Base-by-base conservation (phyloP, 2,797 vertebrate species). In the Acanthopagrus latus region DNA sequence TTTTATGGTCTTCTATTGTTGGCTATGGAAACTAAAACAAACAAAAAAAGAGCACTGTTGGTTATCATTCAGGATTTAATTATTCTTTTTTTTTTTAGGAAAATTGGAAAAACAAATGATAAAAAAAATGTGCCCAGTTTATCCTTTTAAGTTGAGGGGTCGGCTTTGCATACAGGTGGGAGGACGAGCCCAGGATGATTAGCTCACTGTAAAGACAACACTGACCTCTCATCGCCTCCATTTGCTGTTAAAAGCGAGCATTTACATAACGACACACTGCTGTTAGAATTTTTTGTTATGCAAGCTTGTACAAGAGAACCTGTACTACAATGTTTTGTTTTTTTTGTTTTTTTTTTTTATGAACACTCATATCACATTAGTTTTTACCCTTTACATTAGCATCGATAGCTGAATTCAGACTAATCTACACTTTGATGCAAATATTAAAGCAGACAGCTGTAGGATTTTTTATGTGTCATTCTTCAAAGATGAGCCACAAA, bases 1-100 rank as follows among this genome's bases (percentile, higher is more conserved):
- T 96, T 96, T 94, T 95, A 94, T 90, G 92, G 92, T 96, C 94
- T 96, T 96, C 95, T 96, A 91, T 95, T 96, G 87, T 96, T 90
- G 94, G 94, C 91, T 94, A 87, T 93, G 86, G 87, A 93, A 89
- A 88, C 65, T 65, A 57, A 76, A 75, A 76, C 3, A 33, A 33
- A 29, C 27, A 63, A 74, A 67, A 81, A 84, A 88, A 84, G 23
- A 82, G 62, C 76, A 89, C 78, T 86, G 69, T 85, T 82, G 71
- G 86, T 89, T 82, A 81, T 86, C 56, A 78, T 88, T 88, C 50
- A 83, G 74, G 83, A 86, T 89, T 84, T 62, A 66, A 73, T 75
- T 86, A 18, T 71, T 75, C 25, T n/a, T 52, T 64, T 85, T 33
- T 29, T 91, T 88, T 86, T 41, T 79, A 86, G 77, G 21, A 88